Percentiles rank a stretch among this genome's conserved stretches.
phyloP scores from a whole-genome alignment of 2,797 vertebrate species.

The Alca torda region DNA sequence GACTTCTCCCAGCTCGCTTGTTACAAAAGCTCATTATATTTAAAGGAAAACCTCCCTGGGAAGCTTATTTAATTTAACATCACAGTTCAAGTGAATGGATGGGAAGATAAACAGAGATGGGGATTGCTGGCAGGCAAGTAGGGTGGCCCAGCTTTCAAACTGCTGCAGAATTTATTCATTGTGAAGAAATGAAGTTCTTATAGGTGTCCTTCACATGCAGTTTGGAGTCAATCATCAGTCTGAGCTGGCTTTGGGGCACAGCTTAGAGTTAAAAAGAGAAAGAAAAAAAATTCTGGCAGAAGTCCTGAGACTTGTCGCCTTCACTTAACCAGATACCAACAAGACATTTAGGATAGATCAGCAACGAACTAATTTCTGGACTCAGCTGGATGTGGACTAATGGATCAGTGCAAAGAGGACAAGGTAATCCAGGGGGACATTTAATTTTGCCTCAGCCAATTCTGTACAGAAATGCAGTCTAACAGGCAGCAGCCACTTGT shows the following conservation, averaged over 20 bases:
- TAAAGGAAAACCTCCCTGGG: conserved; percentile 46
- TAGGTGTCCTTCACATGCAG: neutral
- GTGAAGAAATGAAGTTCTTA: neutral
- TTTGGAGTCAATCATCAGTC: neutral
- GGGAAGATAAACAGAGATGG: conserved; percentile 58
- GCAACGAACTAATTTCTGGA: neutral
- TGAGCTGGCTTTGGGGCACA: neutral
- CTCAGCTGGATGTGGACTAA: neutral
- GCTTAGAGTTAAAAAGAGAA: neutral
- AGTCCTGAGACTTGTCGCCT: neutral
- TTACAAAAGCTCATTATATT: conserved; percentile 58
- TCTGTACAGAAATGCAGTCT: neutral
- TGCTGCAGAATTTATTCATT: neutral
- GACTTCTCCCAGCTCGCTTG: conserved; percentile 42
- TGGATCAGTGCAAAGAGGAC: neutral
- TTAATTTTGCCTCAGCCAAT: neutral
- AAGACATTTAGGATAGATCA: neutral
- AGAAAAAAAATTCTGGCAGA: neutral
- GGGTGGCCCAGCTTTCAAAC: conserved; percentile 25
- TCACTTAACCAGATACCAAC: neutral
- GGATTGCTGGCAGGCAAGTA: neutral
- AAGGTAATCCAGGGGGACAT: neutral
- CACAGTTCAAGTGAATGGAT: neutral
- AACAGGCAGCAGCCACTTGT: neutral
- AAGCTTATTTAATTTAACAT: conserved; percentile 57